Evolutionary conservation across 2,888 invertebrate genomes (phyloP).

Genomic region (Apeira syringaria): DNA sequence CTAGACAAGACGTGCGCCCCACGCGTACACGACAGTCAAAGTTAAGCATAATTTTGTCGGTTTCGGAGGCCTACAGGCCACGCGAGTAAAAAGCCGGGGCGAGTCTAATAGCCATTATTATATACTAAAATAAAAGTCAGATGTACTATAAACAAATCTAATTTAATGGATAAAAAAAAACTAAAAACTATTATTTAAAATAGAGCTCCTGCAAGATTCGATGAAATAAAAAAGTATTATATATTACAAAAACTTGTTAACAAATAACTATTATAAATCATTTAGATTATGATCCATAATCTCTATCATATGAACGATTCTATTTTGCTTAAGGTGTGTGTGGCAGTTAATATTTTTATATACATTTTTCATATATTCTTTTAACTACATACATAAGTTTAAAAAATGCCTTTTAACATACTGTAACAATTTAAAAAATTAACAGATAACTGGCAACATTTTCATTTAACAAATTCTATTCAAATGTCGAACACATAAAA

Average conservation of each 20-base stretch:
- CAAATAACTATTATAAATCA: constrained; percentile 41
- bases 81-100: too few species aligned
- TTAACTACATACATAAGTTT: constrained; percentile 26
- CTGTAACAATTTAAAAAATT: constrained; percentile 2
- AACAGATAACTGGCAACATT: constrained; percentile 28
- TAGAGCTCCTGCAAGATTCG: constrained; percentile 47
- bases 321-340: constrained; percentile 34
- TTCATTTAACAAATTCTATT: constrained; percentile 22
- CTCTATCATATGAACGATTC: constrained; percentile 22
- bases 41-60: too few species aligned
- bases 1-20: too few species aligned
- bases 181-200: constrained; percentile 63
- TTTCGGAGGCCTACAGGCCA: too few species aligned
- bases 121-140: constrained; percentile 27
- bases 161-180: constrained; percentile 76
- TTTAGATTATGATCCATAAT: too few species aligned
- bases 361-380: constrained; percentile 32
- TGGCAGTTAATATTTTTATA: constrained; percentile 46
- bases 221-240: constrained; percentile 46
- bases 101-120: too few species aligned
- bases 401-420: constrained; percentile 26
- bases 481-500: constrained; percentile 20
- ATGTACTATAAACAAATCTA: constrained; percentile 60
- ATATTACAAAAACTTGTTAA: constrained; percentile 51
- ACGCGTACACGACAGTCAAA: too few species aligned